Evolutionary conservation across 1,140 invertebrate genomes (phyloP).

Genomic region (Ctenoplectra terminalis): DNA sequence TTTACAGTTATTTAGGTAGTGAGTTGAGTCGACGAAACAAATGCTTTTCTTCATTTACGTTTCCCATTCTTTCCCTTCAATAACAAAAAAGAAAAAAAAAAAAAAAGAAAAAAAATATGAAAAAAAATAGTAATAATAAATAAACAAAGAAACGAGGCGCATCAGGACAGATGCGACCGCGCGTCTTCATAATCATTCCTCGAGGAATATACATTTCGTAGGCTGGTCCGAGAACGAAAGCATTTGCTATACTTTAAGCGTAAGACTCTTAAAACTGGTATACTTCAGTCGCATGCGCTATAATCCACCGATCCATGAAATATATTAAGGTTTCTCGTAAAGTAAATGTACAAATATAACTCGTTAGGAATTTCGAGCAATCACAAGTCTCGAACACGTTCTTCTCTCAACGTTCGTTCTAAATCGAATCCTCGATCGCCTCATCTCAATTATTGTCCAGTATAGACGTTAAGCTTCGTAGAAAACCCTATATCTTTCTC

Average conservation of each 20-base stretch:
- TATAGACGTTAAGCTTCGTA: slow-evolving; percentile 56
- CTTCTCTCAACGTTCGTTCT: neutral
- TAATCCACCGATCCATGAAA: slow-evolving; percentile 56
- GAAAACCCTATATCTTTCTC: slow-evolving; percentile 45
- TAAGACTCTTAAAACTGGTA: slow-evolving; percentile 56
- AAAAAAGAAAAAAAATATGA: too few relatives aligned
- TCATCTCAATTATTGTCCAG: slow-evolving; percentile 63
- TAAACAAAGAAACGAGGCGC: slow-evolving; percentile 30
- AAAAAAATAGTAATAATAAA: too few relatives aligned
- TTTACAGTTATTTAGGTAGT: slow-evolving; percentile 57
- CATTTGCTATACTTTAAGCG: slow-evolving; percentile 55
- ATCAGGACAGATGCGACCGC: neutral
- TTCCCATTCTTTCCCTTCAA: neutral
- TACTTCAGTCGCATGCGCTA: slow-evolving; percentile 58
- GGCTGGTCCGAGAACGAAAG: slow-evolving; percentile 50
- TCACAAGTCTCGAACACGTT: slow-evolving; percentile 55
- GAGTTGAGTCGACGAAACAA: slow-evolving; percentile 56
- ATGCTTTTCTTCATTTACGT: slow-evolving; percentile 29
- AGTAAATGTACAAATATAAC: slow-evolving; percentile 62
- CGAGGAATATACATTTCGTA: slow-evolving; percentile 19
- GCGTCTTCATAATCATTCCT: neutral
- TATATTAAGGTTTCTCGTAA: slow-evolving; percentile 57
- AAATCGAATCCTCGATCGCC: slow-evolving; percentile 18
- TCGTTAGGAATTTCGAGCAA: slow-evolving; percentile 54
- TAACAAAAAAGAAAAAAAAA: too few relatives aligned